Conservation (phyloP, 2,113 vertebrate genomes). For the Dermatemys mawii region DNA sequence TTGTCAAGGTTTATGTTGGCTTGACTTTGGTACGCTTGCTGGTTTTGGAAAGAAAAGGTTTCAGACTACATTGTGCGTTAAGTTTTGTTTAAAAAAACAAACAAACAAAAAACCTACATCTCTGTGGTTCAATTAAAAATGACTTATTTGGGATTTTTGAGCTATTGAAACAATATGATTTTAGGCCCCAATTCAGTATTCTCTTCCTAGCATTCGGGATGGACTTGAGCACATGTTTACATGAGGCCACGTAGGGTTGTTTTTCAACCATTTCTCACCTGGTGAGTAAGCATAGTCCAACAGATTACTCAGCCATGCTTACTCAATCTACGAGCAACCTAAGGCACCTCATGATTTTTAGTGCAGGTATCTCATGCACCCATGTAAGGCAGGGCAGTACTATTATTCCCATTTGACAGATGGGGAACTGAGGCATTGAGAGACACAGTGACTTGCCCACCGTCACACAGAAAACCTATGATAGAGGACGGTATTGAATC, state of each 20-base stretch:
- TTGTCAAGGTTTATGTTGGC: neutral
- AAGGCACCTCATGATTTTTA: neutral
- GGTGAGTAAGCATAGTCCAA: neutral
- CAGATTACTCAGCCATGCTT: neutral
- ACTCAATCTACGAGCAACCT: neutral
- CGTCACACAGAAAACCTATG: neutral
- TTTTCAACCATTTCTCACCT: neutral
- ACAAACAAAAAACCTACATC: neutral
- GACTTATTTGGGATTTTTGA: neutral
- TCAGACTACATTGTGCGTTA: neutral
- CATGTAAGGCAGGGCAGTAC: neutral
- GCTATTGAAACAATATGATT: neutral
- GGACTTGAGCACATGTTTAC: neutral
- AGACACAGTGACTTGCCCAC: neutral
- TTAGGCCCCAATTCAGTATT: neutral
- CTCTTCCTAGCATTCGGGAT: neutral
- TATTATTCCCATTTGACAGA: neutral
- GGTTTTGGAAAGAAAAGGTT: slow-evolving; percentile 1
- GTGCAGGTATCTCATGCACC: neutral
- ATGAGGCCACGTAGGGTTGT: neutral
- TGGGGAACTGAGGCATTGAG: neutral
- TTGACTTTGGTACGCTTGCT: neutral
- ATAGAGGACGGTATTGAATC: neutral
- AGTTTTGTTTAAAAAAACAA: neutral
- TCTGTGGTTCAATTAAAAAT: neutral